Evolutionary conservation across 2,113 vertebrate species (phyloP).

Genomic region (Phycodurus eques): DNA sequence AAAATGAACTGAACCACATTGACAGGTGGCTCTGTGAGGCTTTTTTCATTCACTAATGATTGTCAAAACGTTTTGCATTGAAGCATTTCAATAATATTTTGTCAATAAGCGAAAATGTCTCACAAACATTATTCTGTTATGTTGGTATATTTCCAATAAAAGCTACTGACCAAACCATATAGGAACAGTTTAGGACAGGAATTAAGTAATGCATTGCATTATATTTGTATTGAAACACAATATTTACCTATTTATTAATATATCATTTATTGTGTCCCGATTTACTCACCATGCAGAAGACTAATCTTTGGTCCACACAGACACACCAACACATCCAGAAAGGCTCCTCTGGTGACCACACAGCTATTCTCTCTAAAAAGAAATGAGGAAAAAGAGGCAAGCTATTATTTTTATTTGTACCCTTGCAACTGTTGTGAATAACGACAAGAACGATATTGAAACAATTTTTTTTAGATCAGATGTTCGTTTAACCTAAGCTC

Average conservation of each 20-base stretch:
- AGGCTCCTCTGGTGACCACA: conserved; percentile 87
- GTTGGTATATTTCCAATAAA: too few relatives aligned
- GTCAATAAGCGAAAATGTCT: too few relatives aligned
- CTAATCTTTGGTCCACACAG: conserved; percentile 63
- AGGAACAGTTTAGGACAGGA: too few relatives aligned
- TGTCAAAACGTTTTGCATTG: too few relatives aligned
- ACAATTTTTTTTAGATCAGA: background rate
- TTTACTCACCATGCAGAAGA: conserved; percentile 61
- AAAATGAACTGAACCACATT: too few relatives aligned
- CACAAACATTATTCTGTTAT: too few relatives aligned
- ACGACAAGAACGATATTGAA: background rate
- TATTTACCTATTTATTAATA: background rate
- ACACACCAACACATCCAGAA: conserved; percentile 80
- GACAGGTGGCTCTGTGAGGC: too few relatives aligned
- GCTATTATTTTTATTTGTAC: background rate
- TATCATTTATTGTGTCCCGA: background rate
- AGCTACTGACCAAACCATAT: too few relatives aligned
- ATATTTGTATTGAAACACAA: background rate
- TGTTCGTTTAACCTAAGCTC: background rate
- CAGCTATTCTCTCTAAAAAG: conserved; percentile 81
- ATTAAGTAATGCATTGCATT: background rate
- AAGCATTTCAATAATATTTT: too few relatives aligned
- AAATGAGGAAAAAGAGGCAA: conserved; percentile 9
- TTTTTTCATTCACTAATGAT: too few relatives aligned
- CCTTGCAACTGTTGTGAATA: background rate